Evolutionary conservation across 1,140 invertebrate genomes (phyloP), one percentile per base, ranked within the genome.

Genomic region (Drosophila varians): DNA sequence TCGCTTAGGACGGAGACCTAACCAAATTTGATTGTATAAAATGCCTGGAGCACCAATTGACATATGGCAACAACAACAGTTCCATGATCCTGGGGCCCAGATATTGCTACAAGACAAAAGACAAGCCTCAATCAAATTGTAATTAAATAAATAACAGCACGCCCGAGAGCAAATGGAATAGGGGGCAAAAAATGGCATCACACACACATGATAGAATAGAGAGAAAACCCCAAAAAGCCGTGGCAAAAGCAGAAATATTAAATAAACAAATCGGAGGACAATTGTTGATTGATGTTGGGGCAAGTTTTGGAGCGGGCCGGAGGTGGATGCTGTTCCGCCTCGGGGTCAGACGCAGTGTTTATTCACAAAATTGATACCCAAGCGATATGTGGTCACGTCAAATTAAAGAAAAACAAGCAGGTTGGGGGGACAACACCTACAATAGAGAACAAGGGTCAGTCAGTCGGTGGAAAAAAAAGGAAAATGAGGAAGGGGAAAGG

Each of bases 101-200:
- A 53, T 7, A 18, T 4, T n/a, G 16, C 26, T 25, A 46, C 49
- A 76, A 66, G 73, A 46, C 58, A 55, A 62, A 70, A 71, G 64
- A 51, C 70, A 74, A 79, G 58, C 68, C 60, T 69, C 72, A 84
- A 84, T 86, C 80, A 79, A 75, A 79, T 68, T 64, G 56, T 74
- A 84, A 84, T 80, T 84, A 84, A 86, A 86, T 80, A 73, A 80
- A 80, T 73, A 80, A 68, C 65, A 69, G 26, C 19, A 45, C 25
- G 18, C 42, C 40, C 23, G 11, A 53, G 12, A 52, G 14, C 12
- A 28, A 31, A 11, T 9, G 28, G 9, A 11, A 31, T 11, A 9
- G 9, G 12, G 40, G 4, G 16, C 21, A 21, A 21, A 21, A 43
- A 51, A 52, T 31, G 40, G 19, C 19, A 51, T 52, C 43, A 53